These are phyloP conservation scores for Diaperis boleti DNA, from an alignment of 2,888 invertebrate genomes.

Conservation along the genomic window DNA sequence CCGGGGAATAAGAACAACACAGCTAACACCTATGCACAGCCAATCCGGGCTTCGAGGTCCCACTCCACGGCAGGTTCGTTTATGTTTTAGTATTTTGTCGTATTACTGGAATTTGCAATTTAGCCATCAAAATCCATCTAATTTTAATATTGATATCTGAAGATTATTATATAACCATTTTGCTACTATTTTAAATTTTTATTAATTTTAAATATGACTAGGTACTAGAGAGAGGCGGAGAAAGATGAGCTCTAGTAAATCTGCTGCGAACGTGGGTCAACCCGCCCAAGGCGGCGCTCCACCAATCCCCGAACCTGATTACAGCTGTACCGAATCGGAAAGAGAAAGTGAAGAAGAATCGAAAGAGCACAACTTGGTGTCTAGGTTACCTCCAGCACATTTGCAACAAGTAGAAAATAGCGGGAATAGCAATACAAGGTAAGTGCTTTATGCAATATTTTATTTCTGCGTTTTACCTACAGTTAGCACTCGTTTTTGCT, in stretches of 20 bases:
- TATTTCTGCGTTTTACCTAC: too few relatives aligned
- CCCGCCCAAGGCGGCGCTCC: slow-evolving; percentile 67
- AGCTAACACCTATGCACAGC: slow-evolving; percentile 72
- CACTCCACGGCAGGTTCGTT: slow-evolving; percentile 60
- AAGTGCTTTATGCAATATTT: too few relatives aligned
- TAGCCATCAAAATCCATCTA: too few relatives aligned
- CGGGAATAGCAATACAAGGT: slow-evolving; percentile 82
- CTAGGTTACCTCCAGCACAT: slow-evolving; percentile 62
- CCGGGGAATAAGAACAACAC: slow-evolving; percentile 48
- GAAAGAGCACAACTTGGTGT: slow-evolving; percentile 70
- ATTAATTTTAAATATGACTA: background rate
- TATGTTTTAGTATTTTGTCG: too few relatives aligned
- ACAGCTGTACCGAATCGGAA: slow-evolving; percentile 89
- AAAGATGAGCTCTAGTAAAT: slow-evolving; percentile 61
- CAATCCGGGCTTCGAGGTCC: slow-evolving; percentile 66
- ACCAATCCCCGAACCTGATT: slow-evolving; percentile 93
- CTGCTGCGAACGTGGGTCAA: slow-evolving; percentile 62
- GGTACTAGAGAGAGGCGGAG: slow-evolving; percentile 63
- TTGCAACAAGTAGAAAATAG: slow-evolving; percentile 75
- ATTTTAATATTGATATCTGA: too few relatives aligned
- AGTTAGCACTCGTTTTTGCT: too few relatives aligned
- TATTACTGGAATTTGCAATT: too few relatives aligned
- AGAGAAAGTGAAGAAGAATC: slow-evolving; percentile 69
- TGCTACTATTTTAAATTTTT: background rate
- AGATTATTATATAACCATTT: too few relatives aligned